Evolutionary conservation across 2,113 vertebrate species (phyloP), one percentile per base, ranked within the genome.

Genomic region (Dolichallabes microphthalmus): DNA sequence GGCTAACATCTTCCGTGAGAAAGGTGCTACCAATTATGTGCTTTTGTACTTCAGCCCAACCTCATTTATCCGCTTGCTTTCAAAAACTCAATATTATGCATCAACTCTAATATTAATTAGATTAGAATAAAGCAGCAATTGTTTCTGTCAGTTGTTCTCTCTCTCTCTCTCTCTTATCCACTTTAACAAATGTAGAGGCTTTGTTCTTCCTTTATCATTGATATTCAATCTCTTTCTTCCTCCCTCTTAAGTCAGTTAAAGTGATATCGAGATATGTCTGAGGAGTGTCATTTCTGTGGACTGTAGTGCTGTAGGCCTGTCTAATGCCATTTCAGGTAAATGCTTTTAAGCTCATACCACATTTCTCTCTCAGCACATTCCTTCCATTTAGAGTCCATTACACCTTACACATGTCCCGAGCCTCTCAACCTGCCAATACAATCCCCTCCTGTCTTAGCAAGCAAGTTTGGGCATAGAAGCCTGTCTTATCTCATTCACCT

Each of bases 241-340:
- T 85, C 45, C 55, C 30, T 80, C 64, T n/a, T 77, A 85, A 80
- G 63, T 85, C 53, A 80, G 53, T 85, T 71, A 85, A 63, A 80
- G 53, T 69, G 83, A 77, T 84, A 84, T 35, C 7, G 73, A 53
- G 61, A 79, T 79, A 35, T 17, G 58, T 79, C 64, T 69, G 55
- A 71, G 35, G 50, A 64, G 74, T 85, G 84, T 71, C 76, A 80
- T 85, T 80, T 71, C 76, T 80, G 71, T 71, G 57, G 55, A 22
- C 14, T 79, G 20, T 79, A 53, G 50, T 76, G 83, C 58, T 82
- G 19, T 82, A 52, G 20, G 52, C 32, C 27, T 85, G 83, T 85
- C 76, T 85, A 57, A 53, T 9, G 22, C 53, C 75, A 58, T 85
- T 80, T 58, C 76, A 52, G 50, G 76, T 85, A 80, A 80, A 85